These are phyloP conservation scores for Pristionchus exspectatus DNA, from an alignment of 2,888 invertebrate species.

Conservation along the genomic window DNA sequence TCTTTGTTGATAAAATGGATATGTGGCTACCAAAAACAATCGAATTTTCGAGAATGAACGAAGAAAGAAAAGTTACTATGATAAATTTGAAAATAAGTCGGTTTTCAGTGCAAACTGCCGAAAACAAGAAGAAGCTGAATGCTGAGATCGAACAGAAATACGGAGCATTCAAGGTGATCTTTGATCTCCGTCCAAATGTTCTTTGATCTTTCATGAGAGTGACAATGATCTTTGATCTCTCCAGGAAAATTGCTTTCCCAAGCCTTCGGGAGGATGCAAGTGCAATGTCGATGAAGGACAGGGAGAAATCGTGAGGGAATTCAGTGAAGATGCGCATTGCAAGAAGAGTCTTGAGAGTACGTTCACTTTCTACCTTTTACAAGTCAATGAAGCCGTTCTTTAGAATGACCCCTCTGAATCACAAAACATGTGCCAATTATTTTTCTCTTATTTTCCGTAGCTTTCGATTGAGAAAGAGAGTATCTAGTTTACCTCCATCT, in stretches of 20 bases:
- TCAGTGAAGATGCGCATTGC: slow-evolving; percentile 63
- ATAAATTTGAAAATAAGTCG: too few species aligned
- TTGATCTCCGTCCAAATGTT: not conserved
- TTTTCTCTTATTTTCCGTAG: not conserved
- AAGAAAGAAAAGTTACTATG: not conserved
- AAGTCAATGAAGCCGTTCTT: not conserved
- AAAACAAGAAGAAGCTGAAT: slow-evolving; percentile 74
- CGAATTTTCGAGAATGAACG: not conserved
- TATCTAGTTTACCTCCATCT: slow-evolving; percentile 23
- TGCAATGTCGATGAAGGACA: slow-evolving; percentile 70
- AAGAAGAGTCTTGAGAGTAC: slow-evolving; percentile 64
- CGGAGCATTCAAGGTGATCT: slow-evolving; percentile 65
- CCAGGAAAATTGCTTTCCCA: slow-evolving; percentile 70
- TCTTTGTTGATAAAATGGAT: not conserved
- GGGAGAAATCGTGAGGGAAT: slow-evolving; percentile 67
- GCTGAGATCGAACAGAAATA: slow-evolving; percentile 75
- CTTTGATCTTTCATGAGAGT: not conserved
- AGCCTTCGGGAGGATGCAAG: slow-evolving; percentile 71
- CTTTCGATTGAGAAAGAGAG: not conserved
- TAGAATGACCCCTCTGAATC: not conserved
- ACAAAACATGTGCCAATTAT: not conserved
- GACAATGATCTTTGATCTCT: slow-evolving; percentile 17
- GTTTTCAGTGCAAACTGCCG: slow-evolving; percentile 68
- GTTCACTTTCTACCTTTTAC: not conserved
- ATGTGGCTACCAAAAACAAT: not conserved